Conservation (phyloP, 1,140 invertebrate genomes). For the Pinna nobilis region DNA sequence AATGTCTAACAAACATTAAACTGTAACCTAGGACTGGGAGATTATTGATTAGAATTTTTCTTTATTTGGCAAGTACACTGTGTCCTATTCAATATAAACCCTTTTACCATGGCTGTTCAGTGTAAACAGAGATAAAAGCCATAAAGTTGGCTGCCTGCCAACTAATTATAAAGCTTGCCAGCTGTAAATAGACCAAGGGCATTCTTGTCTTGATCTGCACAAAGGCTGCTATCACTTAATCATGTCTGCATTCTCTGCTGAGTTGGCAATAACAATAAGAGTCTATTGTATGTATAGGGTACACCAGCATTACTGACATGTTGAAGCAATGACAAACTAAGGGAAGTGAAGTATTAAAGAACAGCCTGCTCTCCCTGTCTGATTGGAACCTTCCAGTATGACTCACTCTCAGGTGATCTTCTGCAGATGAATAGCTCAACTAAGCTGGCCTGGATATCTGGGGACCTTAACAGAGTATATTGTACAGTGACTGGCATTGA, state of each 20-base stretch:
- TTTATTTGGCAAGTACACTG: constrained; percentile 4
- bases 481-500: too few species aligned
- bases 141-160: constrained; percentile 25
- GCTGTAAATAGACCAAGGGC: constrained; percentile 38
- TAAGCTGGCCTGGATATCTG: too few species aligned
- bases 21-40: too few species aligned
- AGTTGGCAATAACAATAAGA: constrained; percentile 11
- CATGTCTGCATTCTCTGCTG: constrained; percentile 22
- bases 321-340: neutral
- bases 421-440: too few species aligned
- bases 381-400: constrained; percentile 34
- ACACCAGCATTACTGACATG: neutral
- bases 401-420: constrained; percentile 46
- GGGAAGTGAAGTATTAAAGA: neutral
- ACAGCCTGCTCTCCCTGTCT: constrained; percentile 6
- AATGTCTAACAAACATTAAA: too few species aligned
- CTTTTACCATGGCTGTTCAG: neutral
- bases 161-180: constrained; percentile 21
- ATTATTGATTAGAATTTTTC: neutral
- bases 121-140: constrained; percentile 6
- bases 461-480: too few species aligned
- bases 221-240: constrained; percentile 17
- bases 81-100: neutral
- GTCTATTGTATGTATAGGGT: neutral
- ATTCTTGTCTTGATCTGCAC: constrained; percentile 18